Base-by-base conservation (phyloP, 1,140 invertebrate species). In the Trissolcus basalis region DNA sequence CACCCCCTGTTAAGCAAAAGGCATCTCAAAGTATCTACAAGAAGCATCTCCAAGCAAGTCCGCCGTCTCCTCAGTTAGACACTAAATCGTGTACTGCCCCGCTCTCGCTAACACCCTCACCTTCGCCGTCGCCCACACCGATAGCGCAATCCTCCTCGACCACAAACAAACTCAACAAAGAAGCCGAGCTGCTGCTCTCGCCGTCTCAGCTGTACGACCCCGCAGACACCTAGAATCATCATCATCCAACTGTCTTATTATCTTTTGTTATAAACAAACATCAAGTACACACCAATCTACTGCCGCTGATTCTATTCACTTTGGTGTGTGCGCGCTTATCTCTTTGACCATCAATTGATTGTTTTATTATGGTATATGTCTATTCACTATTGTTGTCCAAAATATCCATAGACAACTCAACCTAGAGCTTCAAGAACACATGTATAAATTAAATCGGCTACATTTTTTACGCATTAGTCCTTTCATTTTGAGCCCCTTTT, bases 181-280 rank as follows among this genome's bases (percentile, higher is more conserved):
- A 74, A 70, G 82, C 81, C 50, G 86, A 87, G 65, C 82, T 87
- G 36, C 54, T 87, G 48, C 81, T 87, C 16, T 87, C 83, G 36
- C 84, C 85, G 43, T 81, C 84, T 36, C 85, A 87, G 72, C 78
- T 87, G 58, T 79, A 82, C 49, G 84, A 87, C 58, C 19, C 19
- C 19, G 83, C 80, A 82, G 73, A 59, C 43, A 36, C 61, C 43
- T 69, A 67, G 61, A 53, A 56, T 45, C 27, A 27, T 58, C 54
- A 63, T 69, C 47, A 47, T 55, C 47, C 3, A 3, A 9, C 3
- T 39, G 9, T 2, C 3, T 9, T 39, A 1, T n/a, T n/a, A 39
- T 4, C 9, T 39, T 39, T 39, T 39, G 9, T 80, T 63, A 79
- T 51, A 67, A 27, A 49, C 3, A 47, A 32, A 44, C 11, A 39